Evolutionary conservation across 2,113 vertebrate genomes (phyloP), one percentile per base, ranked within the genome.

Genomic region (Rostratula benghalensis): DNA sequence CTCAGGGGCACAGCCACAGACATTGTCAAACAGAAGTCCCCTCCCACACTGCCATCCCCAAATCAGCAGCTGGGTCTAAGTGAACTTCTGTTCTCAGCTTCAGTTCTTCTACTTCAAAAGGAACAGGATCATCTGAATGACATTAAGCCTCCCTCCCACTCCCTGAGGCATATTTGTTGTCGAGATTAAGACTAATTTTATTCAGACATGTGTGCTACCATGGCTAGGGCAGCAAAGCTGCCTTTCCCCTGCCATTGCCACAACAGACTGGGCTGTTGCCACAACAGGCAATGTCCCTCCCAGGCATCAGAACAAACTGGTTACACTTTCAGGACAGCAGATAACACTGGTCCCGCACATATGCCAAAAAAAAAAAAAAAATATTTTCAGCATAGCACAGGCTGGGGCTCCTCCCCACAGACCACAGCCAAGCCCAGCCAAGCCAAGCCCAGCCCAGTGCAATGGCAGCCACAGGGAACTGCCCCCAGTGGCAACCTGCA

Each of bases 401-500:
- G 5, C 35, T 5, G 0, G 16, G 51, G 37, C 27, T 10, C 14
- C 21, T 11, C 16, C n/a, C n/a, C n/a, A n/a, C n/a, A n/a, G n/a
- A n/a, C n/a, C n/a, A n/a, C n/a, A n/a, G n/a, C n/a, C n/a, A n/a
- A n/a, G n/a, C n/a, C n/a, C n/a, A n/a, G n/a, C n/a, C n/a, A n/a
- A n/a, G n/a, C n/a, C n/a, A 39, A 39, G 39, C 37, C 14, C 33
- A 4, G n/a, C n/a, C 33, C 14, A 2, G 18, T 2, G 1, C 7
- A 10, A 6, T 9, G 18, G 9, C 11, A 4, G 6, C 2, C 6
- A 5, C 1, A 3, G 1, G 3, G 1, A 6, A 2, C 33, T 7
- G 2, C 45, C 25, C 45, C 22, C 1, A 1, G 7, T 2, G 8
- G 0, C 3, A 0, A 1, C 1, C 11, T 11, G 0, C 23, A 68